Base-by-base conservation (phyloP, 2,113 vertebrate species). In the Protobothrops mucrosquamatus region DNA sequence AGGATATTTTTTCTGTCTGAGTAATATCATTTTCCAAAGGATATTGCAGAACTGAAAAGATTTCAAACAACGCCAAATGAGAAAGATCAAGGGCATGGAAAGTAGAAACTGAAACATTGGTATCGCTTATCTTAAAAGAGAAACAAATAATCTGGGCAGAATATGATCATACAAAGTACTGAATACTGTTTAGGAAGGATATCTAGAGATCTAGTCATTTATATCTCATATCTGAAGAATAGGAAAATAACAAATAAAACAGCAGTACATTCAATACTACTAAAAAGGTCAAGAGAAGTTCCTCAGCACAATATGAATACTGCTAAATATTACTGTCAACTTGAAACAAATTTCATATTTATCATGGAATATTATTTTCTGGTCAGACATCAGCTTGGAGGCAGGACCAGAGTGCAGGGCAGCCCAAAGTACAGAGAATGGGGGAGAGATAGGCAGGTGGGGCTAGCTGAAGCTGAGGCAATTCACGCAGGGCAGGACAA, bases 71-170 rank as follows among this genome's bases (percentile, higher is more conserved):
- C 15, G 34, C 89, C 89, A 93, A 81, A 64, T 90, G 81, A 90
- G 81, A 93, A 93, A 93, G 92, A 93, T 90, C 89, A 93, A 93
- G 92, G 89, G 64, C 74, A 93, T 93, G 64, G 81, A 90, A 93
- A 43, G 52, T 93, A 54, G 56, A 93, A 93, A 64, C 61, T 93
- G 81, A 87, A 87, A 93, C 52, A 69, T 93, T 87, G 81, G 56
- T 87, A 87, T 81, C n/a, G 81, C 64, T 93, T 90, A 93, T 93
- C 92, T 90, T 90, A 85, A 90, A 93, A 87, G 46, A 90, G 46
- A 93, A 89, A 93, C 56, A 93, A 90, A 93, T 93, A 93, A 93
- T 89, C 56, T 87, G 81, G 24, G 64, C n/a, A 93, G 86, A 69
- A 90, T 93, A 46, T 46, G 87, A 48, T 61, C 14, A 52, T 85